Evolutionary conservation across 1,140 invertebrate species (phyloP).

Genomic region (Meloidogyne floridensis): DNA sequence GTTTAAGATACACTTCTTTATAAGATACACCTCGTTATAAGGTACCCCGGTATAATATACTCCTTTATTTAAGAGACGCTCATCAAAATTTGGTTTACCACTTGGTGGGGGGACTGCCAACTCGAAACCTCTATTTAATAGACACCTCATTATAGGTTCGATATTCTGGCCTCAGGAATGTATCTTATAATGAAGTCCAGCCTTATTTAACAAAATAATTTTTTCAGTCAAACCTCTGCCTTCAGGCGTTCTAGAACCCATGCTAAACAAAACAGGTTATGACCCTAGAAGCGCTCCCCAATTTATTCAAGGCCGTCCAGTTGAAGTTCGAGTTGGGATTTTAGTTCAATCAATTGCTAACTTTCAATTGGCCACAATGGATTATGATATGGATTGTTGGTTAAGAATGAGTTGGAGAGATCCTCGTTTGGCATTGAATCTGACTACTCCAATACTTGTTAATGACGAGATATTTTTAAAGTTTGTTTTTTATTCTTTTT

Average conservation of each 20-base stretch:
- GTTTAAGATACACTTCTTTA: too few species aligned
- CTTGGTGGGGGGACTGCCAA: too few species aligned
- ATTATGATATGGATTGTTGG: constrained; percentile 65
- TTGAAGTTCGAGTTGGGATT: constrained; percentile 59
- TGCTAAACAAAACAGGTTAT: constrained; percentile 10
- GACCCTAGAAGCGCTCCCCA: constrained; percentile 54
- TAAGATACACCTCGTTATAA: too few species aligned
- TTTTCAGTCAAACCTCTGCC: constrained; percentile 34
- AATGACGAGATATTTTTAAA: constrained; percentile 63
- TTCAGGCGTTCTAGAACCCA: constrained; percentile 25
- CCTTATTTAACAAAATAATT: too few species aligned
- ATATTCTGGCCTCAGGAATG: too few species aligned
- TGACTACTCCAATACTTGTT: constrained; percentile 59
- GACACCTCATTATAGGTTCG: too few species aligned
- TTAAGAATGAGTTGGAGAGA: constrained; percentile 63
- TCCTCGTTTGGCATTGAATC: constrained; percentile 59
- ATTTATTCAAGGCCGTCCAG: constrained; percentile 47
- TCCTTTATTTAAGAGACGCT: too few species aligned
- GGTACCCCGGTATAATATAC: too few species aligned
- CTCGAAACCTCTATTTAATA: too few species aligned
- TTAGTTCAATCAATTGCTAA: constrained; percentile 64
- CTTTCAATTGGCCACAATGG: constrained; percentile 64
- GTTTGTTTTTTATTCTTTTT: neutral
- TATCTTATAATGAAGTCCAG: too few species aligned
- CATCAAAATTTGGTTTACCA: too few species aligned